These are phyloP conservation scores for Ptilodon capucinus DNA, from an alignment of 2,888 invertebrate species.

Conservation along the genomic window DNA sequence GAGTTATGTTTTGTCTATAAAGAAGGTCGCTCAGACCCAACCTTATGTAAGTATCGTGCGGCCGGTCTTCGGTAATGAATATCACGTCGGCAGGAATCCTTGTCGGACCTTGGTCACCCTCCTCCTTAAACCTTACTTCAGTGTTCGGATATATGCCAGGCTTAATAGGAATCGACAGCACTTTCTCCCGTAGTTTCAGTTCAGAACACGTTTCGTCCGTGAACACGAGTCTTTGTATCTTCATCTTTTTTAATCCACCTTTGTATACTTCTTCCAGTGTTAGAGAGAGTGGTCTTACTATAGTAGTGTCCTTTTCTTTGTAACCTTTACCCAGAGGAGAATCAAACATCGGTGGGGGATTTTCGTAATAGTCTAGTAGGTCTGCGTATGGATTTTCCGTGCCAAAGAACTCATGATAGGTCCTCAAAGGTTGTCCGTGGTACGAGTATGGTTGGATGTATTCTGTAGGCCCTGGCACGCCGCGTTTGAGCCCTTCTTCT, in stretches of 20 bases:
- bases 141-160: conserved; percentile 89
- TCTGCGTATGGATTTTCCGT: conserved; percentile 92
- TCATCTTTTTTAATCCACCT: conserved; percentile 92
- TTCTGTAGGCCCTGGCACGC: conserved; percentile 86
- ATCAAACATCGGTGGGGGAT: conserved; percentile 84
- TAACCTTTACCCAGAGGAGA: conserved; percentile 84
- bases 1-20: conserved; percentile 81
- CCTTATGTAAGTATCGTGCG: conserved; percentile 85
- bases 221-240: conserved; percentile 88
- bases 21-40: conserved; percentile 85
- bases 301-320: conserved; percentile 82
- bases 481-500: conserved; percentile 92
- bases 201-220: conserved; percentile 83
- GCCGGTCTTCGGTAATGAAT: conserved; percentile 88
- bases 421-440: conserved; percentile 89
- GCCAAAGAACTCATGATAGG: conserved; percentile 92
- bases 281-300: conserved; percentile 73
- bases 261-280: conserved; percentile 84
- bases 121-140: conserved; percentile 88
- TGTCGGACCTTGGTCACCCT: conserved; percentile 90
- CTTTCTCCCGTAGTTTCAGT: conserved; percentile 87
- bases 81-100: conserved; percentile 89
- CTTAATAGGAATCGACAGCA: conserved; percentile 87
- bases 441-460: conserved; percentile 89
- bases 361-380: conserved; percentile 85